Evolutionary conservation across 2,797 vertebrate species (phyloP).

Genomic region (Pelochelys cantorii): DNA sequence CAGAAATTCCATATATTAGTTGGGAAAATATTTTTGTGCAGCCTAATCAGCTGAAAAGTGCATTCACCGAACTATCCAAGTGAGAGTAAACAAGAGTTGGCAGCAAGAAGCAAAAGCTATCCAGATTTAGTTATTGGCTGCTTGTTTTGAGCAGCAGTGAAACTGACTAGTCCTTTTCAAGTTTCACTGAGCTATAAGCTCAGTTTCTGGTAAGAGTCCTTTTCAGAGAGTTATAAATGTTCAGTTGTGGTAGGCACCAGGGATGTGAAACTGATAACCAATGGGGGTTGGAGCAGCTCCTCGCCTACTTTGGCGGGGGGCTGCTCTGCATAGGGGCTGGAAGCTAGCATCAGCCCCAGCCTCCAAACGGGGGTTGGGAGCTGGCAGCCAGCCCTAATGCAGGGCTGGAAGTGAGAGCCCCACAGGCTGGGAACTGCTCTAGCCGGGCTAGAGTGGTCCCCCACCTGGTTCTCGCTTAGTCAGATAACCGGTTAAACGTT

Average conservation of each 20-base stretch:
- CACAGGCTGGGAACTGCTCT: no score
- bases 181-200: neutral
- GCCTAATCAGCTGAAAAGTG: neutral
- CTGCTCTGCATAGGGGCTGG: no score
- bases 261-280: no score
- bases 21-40: slow-evolving; percentile 1
- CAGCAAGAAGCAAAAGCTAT: neutral
- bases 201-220: neutral
- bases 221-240: neutral
- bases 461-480: no score
- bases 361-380: no score
- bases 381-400: no score
- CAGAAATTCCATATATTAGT: neutral
- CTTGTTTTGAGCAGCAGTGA: neutral
- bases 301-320: no score
- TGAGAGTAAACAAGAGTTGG: neutral
- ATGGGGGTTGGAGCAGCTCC: no score
- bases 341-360: no score
- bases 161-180: neutral
- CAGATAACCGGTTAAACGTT: no score
- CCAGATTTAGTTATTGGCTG: neutral
- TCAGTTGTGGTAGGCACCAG: neutral
- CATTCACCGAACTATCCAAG: neutral
- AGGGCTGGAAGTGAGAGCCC: no score
- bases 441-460: no score